A percentile compares a stretch with the other conserved stretches of the same genome.
Conservation (phyloP, 2,888 invertebrate species). For the Lithodes maja region DNA sequence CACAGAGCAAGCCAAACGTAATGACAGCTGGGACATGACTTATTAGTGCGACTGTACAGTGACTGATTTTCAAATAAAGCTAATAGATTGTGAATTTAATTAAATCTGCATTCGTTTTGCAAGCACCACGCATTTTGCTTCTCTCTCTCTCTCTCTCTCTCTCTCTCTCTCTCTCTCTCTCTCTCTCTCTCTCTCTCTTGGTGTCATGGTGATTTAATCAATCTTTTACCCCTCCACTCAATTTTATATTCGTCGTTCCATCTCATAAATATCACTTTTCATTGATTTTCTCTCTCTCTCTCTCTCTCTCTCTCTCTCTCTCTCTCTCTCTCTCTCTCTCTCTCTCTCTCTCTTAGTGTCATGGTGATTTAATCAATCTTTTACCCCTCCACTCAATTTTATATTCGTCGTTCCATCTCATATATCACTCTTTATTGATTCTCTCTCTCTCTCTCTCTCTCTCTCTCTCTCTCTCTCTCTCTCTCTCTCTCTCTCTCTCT, state of each 20-base stretch:
- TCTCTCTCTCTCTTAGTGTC: slow-evolving; percentile 10
- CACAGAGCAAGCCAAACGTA: too few relatives aligned
- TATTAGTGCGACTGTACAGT: too few relatives aligned
- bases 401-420: too few relatives aligned
- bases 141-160: not conserved
- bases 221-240: not conserved
- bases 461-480: not conserved
- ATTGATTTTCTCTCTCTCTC: not conserved
- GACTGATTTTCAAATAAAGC: too few relatives aligned
- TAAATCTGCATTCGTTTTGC: too few relatives aligned
- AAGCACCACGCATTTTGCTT: too few relatives aligned
- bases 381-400: too few relatives aligned
- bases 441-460: not conserved
- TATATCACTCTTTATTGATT: not conserved
- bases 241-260: not conserved
- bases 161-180: not conserved
- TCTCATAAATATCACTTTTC: too few relatives aligned
- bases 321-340: slow-evolving; percentile 25
- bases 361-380: not conserved
- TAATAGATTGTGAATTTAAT: too few relatives aligned
- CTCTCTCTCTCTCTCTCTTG: slow-evolving; percentile 18
- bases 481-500: slow-evolving; percentile 13
- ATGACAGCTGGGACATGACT: too few relatives aligned
- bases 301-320: slow-evolving; percentile 12
- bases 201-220: too few relatives aligned